phyloP scores from a whole-genome alignment of 2,113 vertebrate species.

The Ageneiosus marmoratus region DNA sequence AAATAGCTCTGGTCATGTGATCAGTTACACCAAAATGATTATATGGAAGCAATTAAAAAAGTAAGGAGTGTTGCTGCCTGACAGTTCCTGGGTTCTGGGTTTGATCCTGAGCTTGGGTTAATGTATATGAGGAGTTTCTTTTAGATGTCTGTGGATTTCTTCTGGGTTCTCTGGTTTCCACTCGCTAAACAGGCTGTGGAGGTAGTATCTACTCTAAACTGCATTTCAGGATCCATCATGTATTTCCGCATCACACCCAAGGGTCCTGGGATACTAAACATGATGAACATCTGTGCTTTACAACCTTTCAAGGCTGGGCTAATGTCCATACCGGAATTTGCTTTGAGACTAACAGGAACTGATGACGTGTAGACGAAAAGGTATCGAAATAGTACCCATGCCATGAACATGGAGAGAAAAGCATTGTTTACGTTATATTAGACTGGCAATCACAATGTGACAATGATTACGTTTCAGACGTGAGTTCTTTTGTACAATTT shows the following conservation, averaged over 20 bases:
- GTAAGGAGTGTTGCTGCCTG: neutral
- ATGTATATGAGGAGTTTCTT: neutral
- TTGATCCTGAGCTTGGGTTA: neutral
- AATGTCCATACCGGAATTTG: neutral
- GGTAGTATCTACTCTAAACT: neutral
- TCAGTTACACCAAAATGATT: neutral
- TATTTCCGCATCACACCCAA: neutral
- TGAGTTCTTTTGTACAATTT: neutral
- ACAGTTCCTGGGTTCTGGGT: neutral
- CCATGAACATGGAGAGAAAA: neutral
- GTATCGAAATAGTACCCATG: neutral
- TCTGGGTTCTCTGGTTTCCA: neutral
- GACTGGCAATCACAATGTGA: neutral
- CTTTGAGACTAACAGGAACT: neutral
- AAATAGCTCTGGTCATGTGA: neutral
- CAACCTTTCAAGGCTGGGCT: neutral
- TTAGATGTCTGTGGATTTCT: neutral
- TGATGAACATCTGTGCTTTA: neutral
- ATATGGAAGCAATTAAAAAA: neutral
- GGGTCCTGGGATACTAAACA: neutral
- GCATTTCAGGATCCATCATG: neutral
- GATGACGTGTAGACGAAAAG: neutral
- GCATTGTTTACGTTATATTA: neutral
- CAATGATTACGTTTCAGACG: neutral
- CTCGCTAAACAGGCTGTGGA: too few relatives aligned